These are phyloP conservation scores for Heterohyrax brucei DNA, from an alignment of 2,797 vertebrate genomes.

Conservation along the genomic window DNA sequence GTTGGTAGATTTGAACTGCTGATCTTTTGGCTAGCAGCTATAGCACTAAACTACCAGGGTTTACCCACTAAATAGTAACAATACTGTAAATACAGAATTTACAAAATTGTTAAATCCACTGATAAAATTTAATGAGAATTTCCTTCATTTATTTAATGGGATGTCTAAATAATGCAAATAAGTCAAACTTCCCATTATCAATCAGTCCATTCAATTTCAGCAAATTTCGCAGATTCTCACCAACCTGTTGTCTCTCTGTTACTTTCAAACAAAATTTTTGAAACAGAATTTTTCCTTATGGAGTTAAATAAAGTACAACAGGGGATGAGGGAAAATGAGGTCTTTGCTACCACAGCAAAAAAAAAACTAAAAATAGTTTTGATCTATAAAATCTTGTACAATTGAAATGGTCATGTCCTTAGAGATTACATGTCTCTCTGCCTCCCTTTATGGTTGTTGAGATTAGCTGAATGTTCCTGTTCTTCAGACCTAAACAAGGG, in stretches of 20 bases:
- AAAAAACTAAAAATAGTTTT: slow-evolving; percentile 63
- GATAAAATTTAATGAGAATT: slow-evolving; percentile 12
- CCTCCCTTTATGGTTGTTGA: slow-evolving; percentile 23
- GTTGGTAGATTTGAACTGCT: too few species aligned
- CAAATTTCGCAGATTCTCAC: slow-evolving; percentile 39
- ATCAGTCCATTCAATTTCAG: slow-evolving; percentile 16
- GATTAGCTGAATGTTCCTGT: slow-evolving; percentile 11
- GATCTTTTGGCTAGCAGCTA: too few species aligned
- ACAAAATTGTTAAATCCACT: slow-evolving; percentile 33
- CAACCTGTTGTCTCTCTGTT: slow-evolving; percentile 49
- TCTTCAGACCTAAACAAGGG: slow-evolving; percentile 38
- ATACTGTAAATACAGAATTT: slow-evolving; percentile 49
- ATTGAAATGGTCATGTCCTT: slow-evolving; percentile 40
- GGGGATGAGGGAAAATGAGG: slow-evolving; percentile 50
- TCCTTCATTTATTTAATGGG: slow-evolving; percentile 17
- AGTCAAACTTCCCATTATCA: slow-evolving; percentile 45
- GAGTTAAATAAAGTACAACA: slow-evolving; percentile 59
- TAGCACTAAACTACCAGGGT: too few species aligned
- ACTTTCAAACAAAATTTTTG: slow-evolving; percentile 69
- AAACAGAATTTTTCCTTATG: slow-evolving; percentile 49
- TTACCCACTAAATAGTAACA: not conserved
- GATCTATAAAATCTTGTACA: slow-evolving; percentile 68
- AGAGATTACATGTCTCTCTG: slow-evolving; percentile 19
- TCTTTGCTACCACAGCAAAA: slow-evolving; percentile 62
- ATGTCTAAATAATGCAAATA: slow-evolving; percentile 47